Evolutionary conservation across 2,113 vertebrate species (phyloP), one percentile per base, ranked within the genome.

Genomic region (Megaceryle torquata): DNA sequence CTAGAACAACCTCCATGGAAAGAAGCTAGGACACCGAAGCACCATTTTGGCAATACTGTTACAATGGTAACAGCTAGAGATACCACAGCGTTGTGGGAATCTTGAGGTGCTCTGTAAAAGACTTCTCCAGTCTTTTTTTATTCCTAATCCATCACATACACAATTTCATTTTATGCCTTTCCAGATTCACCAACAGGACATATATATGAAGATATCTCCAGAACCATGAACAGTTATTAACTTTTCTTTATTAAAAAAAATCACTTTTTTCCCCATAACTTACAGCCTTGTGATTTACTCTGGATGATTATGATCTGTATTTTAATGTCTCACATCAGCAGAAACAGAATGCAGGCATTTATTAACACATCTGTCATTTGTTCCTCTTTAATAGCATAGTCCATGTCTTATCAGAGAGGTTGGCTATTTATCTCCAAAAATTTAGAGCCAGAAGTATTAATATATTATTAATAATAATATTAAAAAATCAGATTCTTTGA

Each of bases 211-310:
- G 39, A 41, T 41, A 41, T 54, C n/a, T 70, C 29, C 24, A 31
- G 82, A 87, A 87, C 75, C 25, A 37, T 21, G 10, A 93, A 67
- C 3, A 13, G 9, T 48, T 2, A 3, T 80, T 31, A 44, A 44
- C 3, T 71, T 64, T 67, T 65, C 76, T 76, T 72, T 69, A 83
- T 72, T 82, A 46, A 74, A 94, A 74, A 94, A 93, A 92, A 61
- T 29, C 24, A 5, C 50, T 1, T 29, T 83, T 6, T 4, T 57
- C 46, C 39, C 31, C 50, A 43, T 68, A 93, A 84, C 37, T 67
- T 91, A 37, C 33, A 84, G 8, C 71, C 11, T 8, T 71, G 9
- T 59, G 7, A 9, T 37, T 81, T 74, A 19, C 10, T 72, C 37
- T 35, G 41, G 41, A 44, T 37, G 35, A 70, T 64, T 68, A 71